A percentile compares a stretch with the other conserved stretches of the same genome.
These are phyloP conservation scores for Macquaria ambigua DNA, from an alignment of 2,113 vertebrate species.

Conservation along the genomic window DNA sequence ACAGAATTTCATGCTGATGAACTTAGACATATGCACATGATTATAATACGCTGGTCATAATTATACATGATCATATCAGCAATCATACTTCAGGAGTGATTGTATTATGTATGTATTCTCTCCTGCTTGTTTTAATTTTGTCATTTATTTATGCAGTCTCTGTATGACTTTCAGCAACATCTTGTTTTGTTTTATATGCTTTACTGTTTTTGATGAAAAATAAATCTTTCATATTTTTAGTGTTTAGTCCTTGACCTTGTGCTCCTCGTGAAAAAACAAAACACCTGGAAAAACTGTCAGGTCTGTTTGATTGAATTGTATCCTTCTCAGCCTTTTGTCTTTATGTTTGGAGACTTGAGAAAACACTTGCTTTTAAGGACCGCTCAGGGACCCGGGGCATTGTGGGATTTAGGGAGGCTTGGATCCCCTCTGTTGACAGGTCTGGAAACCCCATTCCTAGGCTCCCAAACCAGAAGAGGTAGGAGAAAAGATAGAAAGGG, in stretches of 20 bases:
- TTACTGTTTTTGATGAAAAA: slow-evolving; percentile 26
- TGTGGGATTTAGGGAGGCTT: slow-evolving; percentile 51
- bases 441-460: slow-evolving; percentile 75
- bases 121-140: slow-evolving; percentile 17
- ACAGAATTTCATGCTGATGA: slow-evolving; percentile 8
- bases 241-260: slow-evolving; percentile 16
- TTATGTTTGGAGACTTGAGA: slow-evolving; percentile 33
- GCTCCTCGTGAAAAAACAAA: slow-evolving; percentile 22
- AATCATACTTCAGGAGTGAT: neutral
- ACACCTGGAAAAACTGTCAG: slow-evolving; percentile 62
- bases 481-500: neutral
- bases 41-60: neutral
- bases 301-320: slow-evolving; percentile 43
- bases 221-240: slow-evolving; percentile 14
- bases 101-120: slow-evolving; percentile 7
- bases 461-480: slow-evolving; percentile 27
- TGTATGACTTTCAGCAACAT: slow-evolving; percentile 14
- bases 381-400: slow-evolving; percentile 44
- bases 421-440: slow-evolving; percentile 14
- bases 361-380: slow-evolving; percentile 58
- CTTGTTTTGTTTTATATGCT: slow-evolving; percentile 14
- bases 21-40: neutral
- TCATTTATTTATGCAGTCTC: neutral
- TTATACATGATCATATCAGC: slow-evolving; percentile 12
- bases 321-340: slow-evolving; percentile 47